Evolutionary conservation across 1,140 invertebrate species (phyloP), one percentile per base, ranked within the genome.

Genomic region (Drosophila albomicans): DNA sequence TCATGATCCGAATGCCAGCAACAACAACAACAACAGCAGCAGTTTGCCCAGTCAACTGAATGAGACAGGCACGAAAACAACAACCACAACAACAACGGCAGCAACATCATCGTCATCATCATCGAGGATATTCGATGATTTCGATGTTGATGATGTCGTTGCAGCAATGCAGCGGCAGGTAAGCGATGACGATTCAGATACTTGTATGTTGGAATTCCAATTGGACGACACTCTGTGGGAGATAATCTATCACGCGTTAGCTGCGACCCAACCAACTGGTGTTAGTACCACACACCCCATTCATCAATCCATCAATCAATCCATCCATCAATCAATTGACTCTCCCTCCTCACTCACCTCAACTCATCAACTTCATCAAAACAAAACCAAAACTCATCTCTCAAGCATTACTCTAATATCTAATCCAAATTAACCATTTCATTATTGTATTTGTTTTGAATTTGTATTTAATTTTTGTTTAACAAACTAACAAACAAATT

Each of bases 11-110:
- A 76, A 73, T 20, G 25, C 20, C 28, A 64, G 28, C 13, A 74
- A 80, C 15, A 64, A 16, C 15, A 74, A 81, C 15, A 52, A 49
- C 43, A 71, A 28, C 38, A 78, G 57, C 69, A 73, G 69, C 63
- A 89, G 87, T 41, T 61, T 81, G 49, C 74, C 85, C 16, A 70
- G 45, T 35, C 82, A 85, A 5, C 59, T 78, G 13, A 65, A 66
- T 16, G 84, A 85, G 3, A 49, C 78, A 5, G 56, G 56, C 5
- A 13, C 8, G 3, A 25, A 3, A 25, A 25, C 38, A 78, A 25
- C 20, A 25, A 25, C 20, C 20, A 25, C 20, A 25, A 25, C 20
- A 25, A 25, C 20, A 25, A 25, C 20, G 20, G 57, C 69, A 73
- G 69, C 63, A 89, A 84, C 35, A 56, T 81, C 8, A 56, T 8